Evolutionary conservation across 1,140 invertebrate genomes (phyloP), one percentile per base, ranked within the genome.

Genomic region (Megalopta genalis): DNA sequence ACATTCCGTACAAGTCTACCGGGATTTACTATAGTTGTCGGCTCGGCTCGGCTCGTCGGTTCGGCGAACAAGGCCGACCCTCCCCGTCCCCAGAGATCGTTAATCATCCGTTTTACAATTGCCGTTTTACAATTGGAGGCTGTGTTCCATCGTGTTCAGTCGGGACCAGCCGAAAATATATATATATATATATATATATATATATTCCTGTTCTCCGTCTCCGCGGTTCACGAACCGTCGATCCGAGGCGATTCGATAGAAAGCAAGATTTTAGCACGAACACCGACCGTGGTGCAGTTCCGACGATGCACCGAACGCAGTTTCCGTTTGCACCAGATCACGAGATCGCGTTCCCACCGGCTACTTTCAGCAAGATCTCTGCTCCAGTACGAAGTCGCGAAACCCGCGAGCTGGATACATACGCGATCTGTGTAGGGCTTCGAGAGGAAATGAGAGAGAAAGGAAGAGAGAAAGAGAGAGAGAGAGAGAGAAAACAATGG

Each of bases 1-100:
- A 83, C 81, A 84, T 84, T 84, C 81, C 83, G 62, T 54, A 80
- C 25, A 59, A 59, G 37, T 59, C 37, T 57, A 75, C 49, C 63
- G 32, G 18, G 49, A 68, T 25, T 5, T 46, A 57, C 25, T 76
- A n/a, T n/a, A 76, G 18, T 59, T 39, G 59, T 4, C 25, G 10
- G 6, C 8, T n/a, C n/a, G n/a, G n/a, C n/a, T 16, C 27, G 8
- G 27, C 1, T 49, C 21, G 16, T 0, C 37, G n/a, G 4, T 6
- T 59, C 52, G 32, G 8, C 46, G 25, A 67, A 66, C 37, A 12
- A 10, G 63, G 21, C 6, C 4, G 21, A 16, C 54, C 2, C 18
- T n/a, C 21, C 21, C n/a, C 54, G 21, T 57, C 54, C 21, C 54
- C 54, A 46, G 42, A 46, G 42, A 46, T 46, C 42, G 42, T 46